Evolutionary conservation across 2,113 vertebrate genomes (phyloP).

Genomic region (Gadus macrocephalus): DNA sequence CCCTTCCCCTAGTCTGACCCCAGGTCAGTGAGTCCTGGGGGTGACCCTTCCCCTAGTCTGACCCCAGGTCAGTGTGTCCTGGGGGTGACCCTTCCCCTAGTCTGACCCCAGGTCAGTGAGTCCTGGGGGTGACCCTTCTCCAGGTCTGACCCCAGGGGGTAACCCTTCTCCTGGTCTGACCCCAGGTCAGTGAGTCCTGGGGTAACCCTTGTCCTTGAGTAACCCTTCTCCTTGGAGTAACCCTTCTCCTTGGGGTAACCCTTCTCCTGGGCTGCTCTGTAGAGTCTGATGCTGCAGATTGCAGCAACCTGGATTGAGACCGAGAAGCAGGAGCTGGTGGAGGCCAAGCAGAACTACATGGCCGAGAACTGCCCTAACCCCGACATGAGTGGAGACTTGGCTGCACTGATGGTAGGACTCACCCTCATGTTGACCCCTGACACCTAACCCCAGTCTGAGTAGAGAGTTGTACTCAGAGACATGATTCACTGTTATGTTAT

Average conservation of each 20-base stretch:
- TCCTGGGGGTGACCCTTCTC: too few species aligned
- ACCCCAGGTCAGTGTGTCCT: too few species aligned
- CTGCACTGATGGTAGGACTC: slow-evolving; percentile 78
- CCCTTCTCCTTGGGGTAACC: too few species aligned
- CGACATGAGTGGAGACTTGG: slow-evolving; percentile 70
- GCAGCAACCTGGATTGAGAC: slow-evolving; percentile 78
- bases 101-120: not conserved
- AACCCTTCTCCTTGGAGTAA: not conserved
- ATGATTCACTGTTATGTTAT: too few species aligned
- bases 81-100: not conserved
- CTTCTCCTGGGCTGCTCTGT: slow-evolving; percentile 10
- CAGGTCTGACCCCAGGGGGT: not conserved
- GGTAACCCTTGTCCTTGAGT: too few species aligned
- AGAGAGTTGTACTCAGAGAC: too few species aligned
- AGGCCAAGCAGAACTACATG: slow-evolving; percentile 79
- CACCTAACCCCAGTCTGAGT: not conserved
- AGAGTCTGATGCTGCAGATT: slow-evolving; percentile 92
- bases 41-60: not conserved
- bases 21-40: too few species aligned
- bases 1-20: not conserved
- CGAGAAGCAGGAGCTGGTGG: slow-evolving; percentile 68
- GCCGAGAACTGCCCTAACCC: slow-evolving; percentile 74
- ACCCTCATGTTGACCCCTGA: not conserved
- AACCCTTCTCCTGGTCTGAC: too few species aligned
- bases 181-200: too few species aligned